A percentile compares a stretch with the other conserved stretches of the same genome.
Evolutionary conservation across 2,888 invertebrate genomes (phyloP).

Genomic region (Ormyrus labotus): DNA sequence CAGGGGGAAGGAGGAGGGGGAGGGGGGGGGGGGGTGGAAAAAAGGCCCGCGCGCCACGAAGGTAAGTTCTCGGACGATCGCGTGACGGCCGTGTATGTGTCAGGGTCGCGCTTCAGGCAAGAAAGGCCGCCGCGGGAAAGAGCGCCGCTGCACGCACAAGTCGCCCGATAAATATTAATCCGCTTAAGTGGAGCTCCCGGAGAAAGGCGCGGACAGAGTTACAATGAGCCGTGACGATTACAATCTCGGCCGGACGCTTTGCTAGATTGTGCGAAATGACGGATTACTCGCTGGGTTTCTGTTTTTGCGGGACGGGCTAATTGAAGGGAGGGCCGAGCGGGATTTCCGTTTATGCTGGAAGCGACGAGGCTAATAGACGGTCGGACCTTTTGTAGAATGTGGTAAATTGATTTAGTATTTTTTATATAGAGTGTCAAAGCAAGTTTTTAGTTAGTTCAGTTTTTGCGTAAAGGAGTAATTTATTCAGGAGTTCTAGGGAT

Average conservation of each 20-base stretch:
- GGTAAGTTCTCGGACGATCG: constrained; percentile 4
- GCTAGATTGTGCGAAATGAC: too few species aligned
- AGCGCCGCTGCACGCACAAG: not conserved
- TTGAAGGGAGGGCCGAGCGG: not conserved
- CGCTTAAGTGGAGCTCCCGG: not conserved
- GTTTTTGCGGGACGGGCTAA: not conserved
- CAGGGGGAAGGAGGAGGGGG: not conserved
- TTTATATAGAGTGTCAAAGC: too few species aligned
- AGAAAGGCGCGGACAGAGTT: not conserved
- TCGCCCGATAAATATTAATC: constrained; percentile 33
- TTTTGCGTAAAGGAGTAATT: too few species aligned
- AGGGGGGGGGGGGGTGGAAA: not conserved
- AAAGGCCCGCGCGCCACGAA: not conserved
- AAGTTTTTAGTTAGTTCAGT: too few species aligned
- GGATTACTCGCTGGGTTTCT: too few species aligned
- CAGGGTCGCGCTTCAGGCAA: constrained; percentile 7
- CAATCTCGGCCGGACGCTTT: not conserved
- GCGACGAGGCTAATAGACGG: too few species aligned
- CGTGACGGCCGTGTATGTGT: constrained; percentile 14
- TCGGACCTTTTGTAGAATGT: too few species aligned
- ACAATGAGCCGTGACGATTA: constrained; percentile 19
- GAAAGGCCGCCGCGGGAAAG: constrained; percentile 6
- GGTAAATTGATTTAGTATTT: too few species aligned
- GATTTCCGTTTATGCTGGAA: too few species aligned
- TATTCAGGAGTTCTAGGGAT: too few species aligned